Evolutionary conservation across 2,797 vertebrate genomes (phyloP).

Genomic region (Catamblyrhynchus diadema): DNA sequence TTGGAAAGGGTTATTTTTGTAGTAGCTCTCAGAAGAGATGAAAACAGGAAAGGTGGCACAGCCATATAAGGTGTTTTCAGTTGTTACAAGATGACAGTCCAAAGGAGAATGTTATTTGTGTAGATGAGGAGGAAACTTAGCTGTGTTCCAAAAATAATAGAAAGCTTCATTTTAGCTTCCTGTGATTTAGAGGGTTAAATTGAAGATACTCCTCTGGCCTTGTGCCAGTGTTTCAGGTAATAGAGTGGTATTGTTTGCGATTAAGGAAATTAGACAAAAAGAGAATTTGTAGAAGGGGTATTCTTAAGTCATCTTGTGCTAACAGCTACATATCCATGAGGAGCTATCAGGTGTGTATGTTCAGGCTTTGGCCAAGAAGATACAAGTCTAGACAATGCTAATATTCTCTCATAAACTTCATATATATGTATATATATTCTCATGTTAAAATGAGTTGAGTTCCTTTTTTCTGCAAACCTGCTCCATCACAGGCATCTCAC

Average conservation of each 20-base stretch:
- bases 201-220: not conserved
- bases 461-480: not conserved
- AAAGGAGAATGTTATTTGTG: not conserved
- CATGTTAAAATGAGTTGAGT: not conserved
- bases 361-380: not conserved
- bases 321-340: not conserved
- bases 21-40: not conserved
- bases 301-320: not conserved
- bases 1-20: not conserved
- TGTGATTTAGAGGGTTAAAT: not conserved
- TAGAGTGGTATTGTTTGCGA: not conserved
- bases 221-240: not conserved
- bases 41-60: not conserved
- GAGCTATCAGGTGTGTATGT: not conserved
- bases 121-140: not conserved
- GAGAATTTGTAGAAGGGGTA: not conserved
- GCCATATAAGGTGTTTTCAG: not conserved
- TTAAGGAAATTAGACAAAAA: not conserved
- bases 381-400: not conserved
- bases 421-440: not conserved
- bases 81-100: not conserved
- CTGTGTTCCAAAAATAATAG: not conserved
- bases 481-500: too few species aligned
- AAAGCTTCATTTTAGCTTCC: not conserved
- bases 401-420: not conserved